These are phyloP conservation scores for Mylabris phalerata DNA, from an alignment of 1,140 invertebrate species.

Conservation along the genomic window DNA sequence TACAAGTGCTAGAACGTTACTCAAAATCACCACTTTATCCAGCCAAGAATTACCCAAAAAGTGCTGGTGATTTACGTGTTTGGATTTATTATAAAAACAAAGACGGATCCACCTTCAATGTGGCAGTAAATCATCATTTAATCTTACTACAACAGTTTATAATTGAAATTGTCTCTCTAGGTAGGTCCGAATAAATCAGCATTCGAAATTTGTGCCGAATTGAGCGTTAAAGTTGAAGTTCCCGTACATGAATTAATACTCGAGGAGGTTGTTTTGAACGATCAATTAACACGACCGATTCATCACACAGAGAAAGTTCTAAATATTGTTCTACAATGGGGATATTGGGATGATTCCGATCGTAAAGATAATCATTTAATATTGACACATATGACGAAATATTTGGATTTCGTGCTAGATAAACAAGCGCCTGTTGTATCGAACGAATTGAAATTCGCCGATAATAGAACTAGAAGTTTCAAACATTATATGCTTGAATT, in stretches of 20 bases:
- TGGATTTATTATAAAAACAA: slow-evolving; percentile 62
- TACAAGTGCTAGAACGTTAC: slow-evolving; percentile 61
- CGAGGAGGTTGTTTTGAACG: slow-evolving; percentile 69
- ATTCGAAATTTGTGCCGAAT: slow-evolving; percentile 62
- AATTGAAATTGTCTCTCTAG: slow-evolving; percentile 41
- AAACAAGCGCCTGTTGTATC: slow-evolving; percentile 51
- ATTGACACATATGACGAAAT: slow-evolving; percentile 50
- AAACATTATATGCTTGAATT: slow-evolving; percentile 73
- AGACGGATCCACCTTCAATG: slow-evolving; percentile 53
- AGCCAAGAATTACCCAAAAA: slow-evolving; percentile 51
- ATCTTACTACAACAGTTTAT: not conserved
- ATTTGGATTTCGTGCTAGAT: slow-evolving; percentile 44
- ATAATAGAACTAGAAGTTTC: slow-evolving; percentile 65
- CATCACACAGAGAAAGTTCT: slow-evolving; percentile 73
- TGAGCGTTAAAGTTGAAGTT: slow-evolving; percentile 54
- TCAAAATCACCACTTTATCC: slow-evolving; percentile 35
- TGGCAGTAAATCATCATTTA: slow-evolving; percentile 48
- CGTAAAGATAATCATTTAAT: slow-evolving; percentile 73
- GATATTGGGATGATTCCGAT: slow-evolving; percentile 76
- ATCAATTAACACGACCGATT: slow-evolving; percentile 63
- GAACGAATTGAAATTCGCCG: slow-evolving; percentile 73
- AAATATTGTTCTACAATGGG: slow-evolving; percentile 64
- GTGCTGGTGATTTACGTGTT: slow-evolving; percentile 72
- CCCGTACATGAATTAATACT: slow-evolving; percentile 60
- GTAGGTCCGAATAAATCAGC: slow-evolving; percentile 70